phyloP scores from a whole-genome alignment of 2,888 invertebrate genomes.

The Chesias legatella region DNA sequence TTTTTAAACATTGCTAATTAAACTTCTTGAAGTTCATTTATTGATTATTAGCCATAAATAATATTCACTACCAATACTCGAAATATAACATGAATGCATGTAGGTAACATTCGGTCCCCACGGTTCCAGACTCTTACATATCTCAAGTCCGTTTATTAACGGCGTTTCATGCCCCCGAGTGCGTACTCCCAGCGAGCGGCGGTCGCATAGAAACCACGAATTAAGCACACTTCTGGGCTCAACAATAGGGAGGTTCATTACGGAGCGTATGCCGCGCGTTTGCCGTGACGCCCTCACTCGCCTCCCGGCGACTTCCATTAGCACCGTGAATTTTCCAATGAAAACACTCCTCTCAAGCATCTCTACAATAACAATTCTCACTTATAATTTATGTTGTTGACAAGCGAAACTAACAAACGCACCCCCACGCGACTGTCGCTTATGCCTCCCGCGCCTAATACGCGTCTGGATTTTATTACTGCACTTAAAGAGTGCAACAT shows the following conservation, averaged over 20 bases:
- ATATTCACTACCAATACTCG: too few relatives aligned
- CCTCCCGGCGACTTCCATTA: slow-evolving; percentile 52
- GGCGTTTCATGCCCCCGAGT: slow-evolving; percentile 50
- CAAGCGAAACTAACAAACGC: slow-evolving; percentile 64
- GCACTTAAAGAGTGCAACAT: slow-evolving; percentile 28
- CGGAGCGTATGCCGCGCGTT: slow-evolving; percentile 68
- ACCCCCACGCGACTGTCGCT: slow-evolving; percentile 42
- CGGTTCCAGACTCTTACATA: slow-evolving; percentile 28
- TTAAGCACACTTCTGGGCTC: slow-evolving; percentile 66
- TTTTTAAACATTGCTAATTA: too few relatives aligned
- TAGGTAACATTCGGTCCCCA: slow-evolving; percentile 6
- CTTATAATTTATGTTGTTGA: slow-evolving; percentile 73
- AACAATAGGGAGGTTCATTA: slow-evolving; percentile 76
- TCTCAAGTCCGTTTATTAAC: slow-evolving; percentile 47
- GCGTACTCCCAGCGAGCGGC: slow-evolving; percentile 40
- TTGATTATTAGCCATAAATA: too few relatives aligned
- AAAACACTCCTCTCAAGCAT: slow-evolving; percentile 68
- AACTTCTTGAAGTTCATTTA: too few relatives aligned
- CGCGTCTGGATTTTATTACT: slow-evolving; percentile 64
- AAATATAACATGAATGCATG: too few relatives aligned
- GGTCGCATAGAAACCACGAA: slow-evolving; percentile 55
- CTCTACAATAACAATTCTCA: slow-evolving; percentile 67
- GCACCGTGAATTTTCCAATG: slow-evolving; percentile 62
- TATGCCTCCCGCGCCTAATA: slow-evolving; percentile 48
- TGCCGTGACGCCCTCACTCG: slow-evolving; percentile 64